phyloP scores from a whole-genome alignment of 2,797 vertebrate species.

The Gymnothorax reevesii region DNA sequence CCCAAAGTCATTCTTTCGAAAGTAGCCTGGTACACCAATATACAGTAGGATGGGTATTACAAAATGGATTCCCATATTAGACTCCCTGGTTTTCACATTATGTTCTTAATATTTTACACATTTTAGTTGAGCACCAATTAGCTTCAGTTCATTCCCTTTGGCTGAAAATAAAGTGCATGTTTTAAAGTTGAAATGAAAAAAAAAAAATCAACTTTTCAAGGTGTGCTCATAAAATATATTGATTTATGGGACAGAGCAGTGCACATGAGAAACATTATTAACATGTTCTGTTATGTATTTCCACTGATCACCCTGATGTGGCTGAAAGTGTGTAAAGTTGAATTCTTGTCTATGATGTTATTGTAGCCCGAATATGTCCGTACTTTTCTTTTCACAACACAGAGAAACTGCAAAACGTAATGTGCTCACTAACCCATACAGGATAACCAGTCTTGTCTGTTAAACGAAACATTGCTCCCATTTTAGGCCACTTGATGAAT shows the following conservation, averaged over 20 bases:
- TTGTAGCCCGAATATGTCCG: neutral
- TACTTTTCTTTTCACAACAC: constrained; percentile 26
- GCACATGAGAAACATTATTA: neutral
- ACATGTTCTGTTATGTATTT: constrained; percentile 12
- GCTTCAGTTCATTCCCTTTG: constrained; percentile 15
- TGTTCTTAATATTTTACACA: neutral
- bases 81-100: neutral
- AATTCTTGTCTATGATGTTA: neutral
- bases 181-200: constrained; percentile 21
- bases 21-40: neutral
- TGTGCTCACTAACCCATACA: constrained; percentile 71
- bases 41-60: neutral
- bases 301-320: neutral
- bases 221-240: constrained; percentile 16
- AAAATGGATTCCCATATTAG: neutral
- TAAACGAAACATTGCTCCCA: constrained; percentile 45
- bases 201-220: neutral
- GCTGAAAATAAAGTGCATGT: constrained; percentile 23
- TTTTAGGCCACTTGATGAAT: too few relatives aligned
- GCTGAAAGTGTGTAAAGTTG: neutral
- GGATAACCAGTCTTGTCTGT: constrained; percentile 51
- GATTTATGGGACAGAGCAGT: neutral
- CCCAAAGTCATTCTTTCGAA: neutral
- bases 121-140: neutral
- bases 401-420: constrained; percentile 34